A percentile compares a stretch with the other conserved stretches of the same genome.
phyloP scores from a whole-genome alignment of 2,113 vertebrate genomes.

The Polypterus bichir region DNA sequence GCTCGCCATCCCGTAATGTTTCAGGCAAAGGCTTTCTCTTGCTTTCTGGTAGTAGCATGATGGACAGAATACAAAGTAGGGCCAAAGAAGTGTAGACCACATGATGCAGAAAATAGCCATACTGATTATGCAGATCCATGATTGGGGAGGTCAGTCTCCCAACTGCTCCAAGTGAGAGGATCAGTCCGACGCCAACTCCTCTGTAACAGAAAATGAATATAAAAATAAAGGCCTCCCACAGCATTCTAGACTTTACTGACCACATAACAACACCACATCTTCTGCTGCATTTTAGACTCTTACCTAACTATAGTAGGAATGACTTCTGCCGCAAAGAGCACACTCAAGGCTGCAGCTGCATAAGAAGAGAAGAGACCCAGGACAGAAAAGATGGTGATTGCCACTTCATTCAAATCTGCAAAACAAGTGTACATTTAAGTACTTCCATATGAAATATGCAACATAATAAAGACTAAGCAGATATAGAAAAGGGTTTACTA shows the following conservation, averaged over 20 bases:
- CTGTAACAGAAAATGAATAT: conserved; percentile 27
- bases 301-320: conserved; percentile 78
- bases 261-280: background rate
- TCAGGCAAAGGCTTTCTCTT: conserved; percentile 76
- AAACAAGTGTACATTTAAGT: background rate
- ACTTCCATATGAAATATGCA: background rate
- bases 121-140: conserved; percentile 71
- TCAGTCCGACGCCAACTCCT: conserved; percentile 55
- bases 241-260: background rate
- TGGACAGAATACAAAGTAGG: conserved; percentile 73
- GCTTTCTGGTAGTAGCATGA: conserved; percentile 76
- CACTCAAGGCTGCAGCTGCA: conserved; percentile 62
- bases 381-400: conserved; percentile 68
- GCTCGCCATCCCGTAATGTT: conserved; percentile 67
- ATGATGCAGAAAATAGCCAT: conserved; percentile 77
- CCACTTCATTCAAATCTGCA: conserved; percentile 65
- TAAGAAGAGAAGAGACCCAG: conserved; percentile 75
- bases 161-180: conserved; percentile 63
- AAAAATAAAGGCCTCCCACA: background rate
- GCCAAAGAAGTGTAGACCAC: conserved; percentile 73
- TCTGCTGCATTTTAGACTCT: background rate
- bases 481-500: too few relatives aligned
- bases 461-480: background rate
- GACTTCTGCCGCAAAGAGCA: conserved; percentile 71
- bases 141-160: conserved; percentile 69